These are phyloP conservation scores for Philereme transversata DNA, from an alignment of 2,888 invertebrate species.

Conservation along the genomic window DNA sequence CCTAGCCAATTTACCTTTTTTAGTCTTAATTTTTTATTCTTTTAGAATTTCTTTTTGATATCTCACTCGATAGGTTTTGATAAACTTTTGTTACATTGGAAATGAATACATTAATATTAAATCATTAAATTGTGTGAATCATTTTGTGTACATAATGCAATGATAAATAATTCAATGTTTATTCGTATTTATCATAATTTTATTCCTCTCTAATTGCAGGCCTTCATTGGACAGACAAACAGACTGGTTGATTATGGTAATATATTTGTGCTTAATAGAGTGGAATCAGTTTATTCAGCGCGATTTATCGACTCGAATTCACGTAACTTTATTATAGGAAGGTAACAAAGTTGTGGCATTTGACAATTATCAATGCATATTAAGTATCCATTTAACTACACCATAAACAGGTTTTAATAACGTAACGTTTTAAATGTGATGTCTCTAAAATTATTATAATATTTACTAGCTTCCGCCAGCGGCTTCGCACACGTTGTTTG, in stretches of 20 bases:
- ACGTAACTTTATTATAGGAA: slow-evolving; percentile 15
- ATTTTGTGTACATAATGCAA: background rate
- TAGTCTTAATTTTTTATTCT: too few species aligned
- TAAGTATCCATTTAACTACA: slow-evolving; percentile 11
- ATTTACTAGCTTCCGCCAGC: too few species aligned
- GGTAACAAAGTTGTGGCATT: slow-evolving; percentile 18
- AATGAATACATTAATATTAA: too few species aligned
- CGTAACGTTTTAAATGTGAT: too few species aligned
- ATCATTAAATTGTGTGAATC: too few species aligned
- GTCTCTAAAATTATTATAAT: too few species aligned
- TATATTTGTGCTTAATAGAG: slow-evolving; percentile 11
- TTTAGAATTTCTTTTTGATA: too few species aligned
- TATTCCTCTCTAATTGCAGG: slow-evolving; percentile 3
- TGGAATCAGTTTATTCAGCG: background rate
- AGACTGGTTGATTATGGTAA: slow-evolving; percentile 11
- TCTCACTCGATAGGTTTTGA: too few species aligned
- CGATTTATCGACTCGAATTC: slow-evolving; percentile 12
- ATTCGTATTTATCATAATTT: background rate
- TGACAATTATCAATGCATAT: slow-evolving; percentile 27
- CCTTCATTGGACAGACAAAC: slow-evolving; percentile 12
- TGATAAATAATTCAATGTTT: background rate
- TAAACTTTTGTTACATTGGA: too few species aligned
- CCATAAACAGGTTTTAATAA: slow-evolving; percentile 8
- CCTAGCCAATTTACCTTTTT: too few species aligned
- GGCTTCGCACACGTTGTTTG: too few species aligned